A percentile compares a stretch with the other conserved stretches of the same genome.
phyloP scores from a whole-genome alignment of 2,888 invertebrate genomes.

The Parasteatoda lunata region DNA sequence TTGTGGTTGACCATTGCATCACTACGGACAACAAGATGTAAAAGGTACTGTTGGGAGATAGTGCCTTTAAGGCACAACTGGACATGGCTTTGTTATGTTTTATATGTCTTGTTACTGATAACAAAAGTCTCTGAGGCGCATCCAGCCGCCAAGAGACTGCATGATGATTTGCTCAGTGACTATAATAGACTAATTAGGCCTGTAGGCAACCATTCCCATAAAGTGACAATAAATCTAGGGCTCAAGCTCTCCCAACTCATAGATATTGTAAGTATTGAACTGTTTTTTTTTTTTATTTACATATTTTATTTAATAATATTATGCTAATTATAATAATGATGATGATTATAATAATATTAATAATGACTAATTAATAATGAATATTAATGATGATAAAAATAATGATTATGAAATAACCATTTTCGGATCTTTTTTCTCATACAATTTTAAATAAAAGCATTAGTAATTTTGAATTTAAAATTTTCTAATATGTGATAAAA shows the following conservation, averaged over 20 bases:
- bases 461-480: too few relatives aligned
- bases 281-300: neutral
- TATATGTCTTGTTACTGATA: neutral
- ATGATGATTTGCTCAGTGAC: slow-evolving; percentile 95
- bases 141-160: slow-evolving; percentile 94
- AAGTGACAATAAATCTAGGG: slow-evolving; percentile 91
- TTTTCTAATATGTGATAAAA: too few relatives aligned
- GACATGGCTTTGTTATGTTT: slow-evolving; percentile 17
- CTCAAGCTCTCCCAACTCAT: slow-evolving; percentile 91
- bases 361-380: too few relatives aligned
- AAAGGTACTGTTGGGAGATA: neutral
- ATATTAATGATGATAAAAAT: too few relatives aligned
- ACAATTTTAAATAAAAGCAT: too few relatives aligned
- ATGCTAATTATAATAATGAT: too few relatives aligned
- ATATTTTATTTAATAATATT: too few relatives aligned
- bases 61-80: neutral
- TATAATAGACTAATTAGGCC: slow-evolving; percentile 89
- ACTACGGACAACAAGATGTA: neutral
- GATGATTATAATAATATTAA: too few relatives aligned
- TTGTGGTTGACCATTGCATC: slow-evolving; percentile 2
- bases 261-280: slow-evolving; percentile 77
- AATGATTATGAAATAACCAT: too few relatives aligned
- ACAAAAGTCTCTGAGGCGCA: slow-evolving; percentile 75
- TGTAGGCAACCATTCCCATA: slow-evolving; percentile 93
- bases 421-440: too few relatives aligned